These are phyloP conservation scores for Sturmia bella DNA, from an alignment of 2,888 invertebrate genomes.

Conservation along the genomic window DNA sequence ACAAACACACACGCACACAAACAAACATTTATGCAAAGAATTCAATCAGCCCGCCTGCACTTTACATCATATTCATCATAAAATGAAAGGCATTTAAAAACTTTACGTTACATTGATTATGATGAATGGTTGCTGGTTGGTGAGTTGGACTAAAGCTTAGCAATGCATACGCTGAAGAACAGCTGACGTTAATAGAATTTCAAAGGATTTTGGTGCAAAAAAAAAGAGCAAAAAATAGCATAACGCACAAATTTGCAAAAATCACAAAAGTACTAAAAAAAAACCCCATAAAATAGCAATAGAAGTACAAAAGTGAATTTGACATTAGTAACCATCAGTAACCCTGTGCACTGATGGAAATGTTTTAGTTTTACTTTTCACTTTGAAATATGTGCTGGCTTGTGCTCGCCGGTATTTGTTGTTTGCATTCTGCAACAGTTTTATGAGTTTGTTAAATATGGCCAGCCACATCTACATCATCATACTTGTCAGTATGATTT, in stretches of 20 bases:
- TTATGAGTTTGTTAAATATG: constrained; percentile 21
- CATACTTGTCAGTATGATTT: constrained; percentile 35
- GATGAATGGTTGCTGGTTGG: constrained; percentile 60
- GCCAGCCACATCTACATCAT: constrained; percentile 15
- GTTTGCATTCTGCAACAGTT: constrained; percentile 29
- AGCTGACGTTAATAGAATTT: constrained; percentile 70
- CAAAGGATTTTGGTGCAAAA: constrained; percentile 37
- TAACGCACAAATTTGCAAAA: constrained; percentile 9
- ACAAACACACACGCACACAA: no score
- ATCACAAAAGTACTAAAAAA: neutral
- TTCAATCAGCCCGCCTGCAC: neutral
- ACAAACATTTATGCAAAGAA: neutral
- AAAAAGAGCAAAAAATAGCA: constrained; percentile 4
- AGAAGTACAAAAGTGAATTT: constrained; percentile 4
- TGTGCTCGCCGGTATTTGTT: neutral
- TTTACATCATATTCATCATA: constrained; percentile 14
- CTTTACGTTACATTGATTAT: constrained; percentile 63
- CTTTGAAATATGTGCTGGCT: neutral
- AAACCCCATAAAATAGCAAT: constrained; percentile 6
- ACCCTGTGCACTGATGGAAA: neutral
- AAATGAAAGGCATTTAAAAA: constrained; percentile 52
- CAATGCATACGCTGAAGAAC: neutral
- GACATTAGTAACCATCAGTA: constrained; percentile 6
- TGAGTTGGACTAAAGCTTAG: constrained; percentile 23
- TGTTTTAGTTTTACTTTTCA: neutral